phyloP scores from a whole-genome alignment of 2,888 invertebrate genomes.

The Amphipoea oculea region DNA sequence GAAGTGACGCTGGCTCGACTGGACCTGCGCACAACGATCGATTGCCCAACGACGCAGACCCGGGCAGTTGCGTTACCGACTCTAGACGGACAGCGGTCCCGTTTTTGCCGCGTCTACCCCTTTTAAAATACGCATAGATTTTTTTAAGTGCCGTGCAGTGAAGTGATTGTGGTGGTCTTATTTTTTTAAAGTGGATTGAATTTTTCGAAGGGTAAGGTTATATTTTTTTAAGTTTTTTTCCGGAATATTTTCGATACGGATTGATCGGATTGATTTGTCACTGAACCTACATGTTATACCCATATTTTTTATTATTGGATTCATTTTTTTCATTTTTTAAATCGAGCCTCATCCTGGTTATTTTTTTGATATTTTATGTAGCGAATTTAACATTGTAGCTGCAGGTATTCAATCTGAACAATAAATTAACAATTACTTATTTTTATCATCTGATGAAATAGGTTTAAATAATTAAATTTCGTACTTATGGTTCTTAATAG shows the following conservation, averaged over 20 bases:
- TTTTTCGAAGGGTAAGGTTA: conserved; percentile 66
- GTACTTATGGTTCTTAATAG: neutral
- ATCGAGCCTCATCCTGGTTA: neutral
- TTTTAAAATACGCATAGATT: conserved; percentile 84
- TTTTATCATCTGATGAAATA: neutral
- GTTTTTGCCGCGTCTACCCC: conserved; percentile 73
- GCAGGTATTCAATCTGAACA: neutral
- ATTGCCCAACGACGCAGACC: conserved; percentile 80
- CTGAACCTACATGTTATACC: conserved; percentile 10
- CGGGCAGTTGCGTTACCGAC: conserved; percentile 82
- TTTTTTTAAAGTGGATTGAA: conserved; percentile 64
- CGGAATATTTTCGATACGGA: neutral
- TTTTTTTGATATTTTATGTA: conserved; percentile 4
- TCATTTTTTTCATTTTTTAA: neutral
- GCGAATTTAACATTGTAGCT: neutral
- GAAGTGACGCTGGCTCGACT: conserved; percentile 79
- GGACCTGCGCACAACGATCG: conserved; percentile 87
- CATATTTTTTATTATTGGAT: conserved; percentile 14
- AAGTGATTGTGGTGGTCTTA: conserved; percentile 64
- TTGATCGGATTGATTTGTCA: conserved; percentile 26
- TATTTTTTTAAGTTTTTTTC: conserved; percentile 23
- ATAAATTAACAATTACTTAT: neutral
- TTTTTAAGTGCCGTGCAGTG: conserved; percentile 73
- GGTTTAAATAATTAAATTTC: neutral
- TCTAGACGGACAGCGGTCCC: conserved; percentile 69